phyloP scores from a whole-genome alignment of 2,888 invertebrate species.

The Loripinus fragilis region DNA sequence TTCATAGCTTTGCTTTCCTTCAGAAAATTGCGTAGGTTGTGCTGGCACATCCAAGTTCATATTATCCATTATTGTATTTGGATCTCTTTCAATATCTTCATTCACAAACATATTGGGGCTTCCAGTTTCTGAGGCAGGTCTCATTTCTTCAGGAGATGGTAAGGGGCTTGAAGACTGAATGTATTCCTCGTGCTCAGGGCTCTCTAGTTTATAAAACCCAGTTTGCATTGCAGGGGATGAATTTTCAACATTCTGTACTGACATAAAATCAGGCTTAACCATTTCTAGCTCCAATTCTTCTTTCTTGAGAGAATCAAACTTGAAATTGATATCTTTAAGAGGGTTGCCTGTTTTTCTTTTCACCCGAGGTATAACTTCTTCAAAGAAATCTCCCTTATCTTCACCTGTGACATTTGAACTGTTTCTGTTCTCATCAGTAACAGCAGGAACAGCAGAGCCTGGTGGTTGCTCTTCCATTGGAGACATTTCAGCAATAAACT shows the following conservation, averaged over 20 bases:
- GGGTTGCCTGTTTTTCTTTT: not conserved
- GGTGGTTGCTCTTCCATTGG: constrained; percentile 33
- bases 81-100: constrained; percentile 32
- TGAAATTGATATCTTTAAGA: not conserved
- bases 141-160: not conserved
- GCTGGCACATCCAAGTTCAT: constrained; percentile 1
- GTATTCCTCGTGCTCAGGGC: not conserved
- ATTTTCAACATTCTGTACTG: not conserved
- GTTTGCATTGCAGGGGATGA: not conserved
- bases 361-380: constrained; percentile 30
- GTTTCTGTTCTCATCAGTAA: not conserved
- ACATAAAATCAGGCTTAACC: not conserved
- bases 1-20: constrained; percentile 38
- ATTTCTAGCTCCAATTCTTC: not conserved
- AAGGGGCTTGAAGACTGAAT: not conserved
- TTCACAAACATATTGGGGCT: not conserved
- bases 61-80: constrained; percentile 48
- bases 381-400: constrained; percentile 56
- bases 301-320: not conserved
- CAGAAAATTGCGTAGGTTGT: not conserved
- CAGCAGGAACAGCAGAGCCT: constrained; percentile 9
- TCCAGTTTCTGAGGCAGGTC: not conserved
- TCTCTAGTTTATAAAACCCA: not conserved
- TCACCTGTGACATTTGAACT: constrained; percentile 24
- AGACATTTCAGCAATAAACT: constrained; percentile 18